Base-by-base conservation (phyloP, 2,888 invertebrate species). In the Drosophila gaucha region DNA sequence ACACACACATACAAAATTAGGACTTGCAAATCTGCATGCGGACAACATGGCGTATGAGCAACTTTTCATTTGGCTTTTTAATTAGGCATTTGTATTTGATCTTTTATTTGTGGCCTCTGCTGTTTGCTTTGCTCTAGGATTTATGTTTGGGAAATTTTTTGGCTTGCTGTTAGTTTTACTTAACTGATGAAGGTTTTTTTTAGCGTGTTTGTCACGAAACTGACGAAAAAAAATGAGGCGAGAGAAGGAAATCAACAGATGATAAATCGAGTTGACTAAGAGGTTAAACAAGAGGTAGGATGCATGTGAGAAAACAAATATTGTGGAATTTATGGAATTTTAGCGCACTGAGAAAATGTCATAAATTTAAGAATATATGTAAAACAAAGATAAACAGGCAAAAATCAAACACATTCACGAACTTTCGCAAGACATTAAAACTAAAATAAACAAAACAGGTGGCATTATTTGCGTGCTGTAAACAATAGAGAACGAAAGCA, bases 1-100 rank as follows among this genome's bases (percentile, higher is more conserved):
- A 49, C 12, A 46, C 33, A 47, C 31, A 9, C n/a, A 22, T 2
- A 5, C 14, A 51, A 79, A 79, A 82, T 79, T 71, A 59, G 88
- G 84, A 84, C 78, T 77, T 71, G 77, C 63, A 59, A 74, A 83
- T 79, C 74, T 69, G 67, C 77, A 66, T 75, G 82, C 69, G 60
- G 36, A 78, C 44, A 38, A 57, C 68, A 57, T 24, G 80, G 64
- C 82, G 67, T 67, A 69, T 86, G 74, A 33, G 43, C 63, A 75
- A 80, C 58, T 58, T 65, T 66, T 66, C 52, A 65, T 65, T 66
- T 67, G 46, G 14, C 35, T 41, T 67, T 72, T 80, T 70, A 78
- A 85, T 82, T 71, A 69, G 57, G 50, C 52, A 52, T 43, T 56
- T 62, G 67, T 39, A 22, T 57, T 64, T 54, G 41, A 55, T 52